Percentiles rank a stretch among this genome's conserved stretches.
phyloP scores from a whole-genome alignment of 1,140 invertebrate genomes.

The Oncopodura yosiiana region DNA sequence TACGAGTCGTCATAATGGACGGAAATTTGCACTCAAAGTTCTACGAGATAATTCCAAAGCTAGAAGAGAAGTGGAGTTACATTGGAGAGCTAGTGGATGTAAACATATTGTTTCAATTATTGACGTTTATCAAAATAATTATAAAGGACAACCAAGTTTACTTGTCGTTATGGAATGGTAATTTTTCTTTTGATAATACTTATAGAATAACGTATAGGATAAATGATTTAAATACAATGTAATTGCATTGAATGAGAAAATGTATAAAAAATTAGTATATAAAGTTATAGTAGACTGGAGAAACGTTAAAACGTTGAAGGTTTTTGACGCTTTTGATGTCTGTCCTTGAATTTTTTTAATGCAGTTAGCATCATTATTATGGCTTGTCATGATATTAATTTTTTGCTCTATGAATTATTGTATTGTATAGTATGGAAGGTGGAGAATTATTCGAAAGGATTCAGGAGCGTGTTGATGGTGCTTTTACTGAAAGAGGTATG shows the following conservation, averaged over 20 bases:
- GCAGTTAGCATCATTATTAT: neutral
- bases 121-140: constrained; percentile 94
- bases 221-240: neutral
- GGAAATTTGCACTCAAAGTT: constrained; percentile 84
- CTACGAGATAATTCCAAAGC: constrained; percentile 85
- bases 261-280: no score
- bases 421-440: constrained; percentile 85
- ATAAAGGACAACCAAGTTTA: constrained; percentile 78
- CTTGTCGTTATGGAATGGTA: constrained; percentile 96
- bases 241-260: no score
- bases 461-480: constrained; percentile 81
- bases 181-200: no score
- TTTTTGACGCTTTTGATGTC: no score
- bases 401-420: constrained; percentile 32
- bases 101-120: constrained; percentile 85
- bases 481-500: constrained; percentile 86
- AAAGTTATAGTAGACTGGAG: no score
- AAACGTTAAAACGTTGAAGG: no score
- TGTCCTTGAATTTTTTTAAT: neutral
- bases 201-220: neutral
- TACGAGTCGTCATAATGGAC: constrained; percentile 53
- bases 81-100: constrained; percentile 83
- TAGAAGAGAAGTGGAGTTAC: constrained; percentile 85
- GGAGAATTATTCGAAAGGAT: constrained; percentile 94
- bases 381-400: neutral